Base-by-base conservation (phyloP, 2,888 invertebrate genomes). In the Dyspetes luteomarginatus region DNA sequence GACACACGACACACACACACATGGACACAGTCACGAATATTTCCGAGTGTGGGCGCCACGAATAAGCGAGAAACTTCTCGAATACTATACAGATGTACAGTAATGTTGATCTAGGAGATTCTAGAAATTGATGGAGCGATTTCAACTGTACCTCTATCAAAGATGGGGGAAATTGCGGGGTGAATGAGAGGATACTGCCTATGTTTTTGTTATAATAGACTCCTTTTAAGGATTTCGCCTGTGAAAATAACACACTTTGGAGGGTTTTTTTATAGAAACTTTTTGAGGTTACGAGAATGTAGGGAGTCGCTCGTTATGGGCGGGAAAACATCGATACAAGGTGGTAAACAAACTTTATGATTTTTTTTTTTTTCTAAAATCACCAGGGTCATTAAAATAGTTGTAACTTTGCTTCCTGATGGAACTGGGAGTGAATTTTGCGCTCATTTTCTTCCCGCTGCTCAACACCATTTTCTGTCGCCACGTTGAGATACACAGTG, bases 1-100 rank as follows among this genome's bases (percentile, higher is more conserved):
- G 36, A 45, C 17, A 17, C 48, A n/a, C 48, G 41, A 45, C 26
- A 17, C 30, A 30, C 64, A 15, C 17, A 50, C 58, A 56, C 50
- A 7, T 36, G 36, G 36, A 4, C 36, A 12, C 7, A 15, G 55
- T 12, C 12, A 41, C 4, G 30, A 22, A 17, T 12, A 48, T 36
- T 48, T 26, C 24, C 58, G 73, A 26, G 74, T 80, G 72, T 50
- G 79, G 56, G 73, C 81, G 81, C 77, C 45, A 22, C 65, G 78
- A 82, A 83, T 68, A 50, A 73, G 78, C 84, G 68, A 84, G 84
- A 84, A 84, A 76, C 65, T 84, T 84, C 84, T 76, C 72, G 81
- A 73, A 52, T 17, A 15, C 22, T 62, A 36, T 43, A 30, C 28
- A 55, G 43, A 52, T 65, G 50, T 22, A 17, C 17, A 19, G 24